phyloP scores from a whole-genome alignment of 2,113 vertebrate genomes.

The Rhegmatorhina hoffmannsi region DNA sequence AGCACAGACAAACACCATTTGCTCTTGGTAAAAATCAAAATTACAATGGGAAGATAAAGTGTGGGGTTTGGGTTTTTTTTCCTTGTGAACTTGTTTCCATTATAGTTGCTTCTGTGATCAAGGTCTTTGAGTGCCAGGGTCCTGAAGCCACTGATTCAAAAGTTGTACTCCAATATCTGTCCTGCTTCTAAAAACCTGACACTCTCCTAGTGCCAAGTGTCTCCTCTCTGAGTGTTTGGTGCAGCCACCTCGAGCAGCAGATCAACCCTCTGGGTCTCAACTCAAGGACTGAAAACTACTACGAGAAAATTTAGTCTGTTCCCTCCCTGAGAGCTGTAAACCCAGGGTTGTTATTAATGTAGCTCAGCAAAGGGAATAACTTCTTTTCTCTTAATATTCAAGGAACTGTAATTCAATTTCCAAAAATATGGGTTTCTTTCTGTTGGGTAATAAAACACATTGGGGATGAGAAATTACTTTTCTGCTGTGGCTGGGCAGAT shows the following conservation, averaged over 20 bases:
- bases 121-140: background rate
- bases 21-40: background rate
- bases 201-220: background rate
- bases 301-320: background rate
- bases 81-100: background rate
- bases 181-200: background rate
- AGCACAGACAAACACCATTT: accelerated
- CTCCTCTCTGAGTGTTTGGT: background rate
- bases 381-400: slow-evolving; percentile 19
- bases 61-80: background rate
- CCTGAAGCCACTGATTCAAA: background rate
- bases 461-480: background rate
- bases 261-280: background rate
- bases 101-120: background rate
- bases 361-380: background rate
- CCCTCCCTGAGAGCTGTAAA: background rate
- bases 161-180: background rate
- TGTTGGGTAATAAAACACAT: background rate
- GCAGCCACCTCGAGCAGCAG: background rate
- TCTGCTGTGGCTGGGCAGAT: background rate
- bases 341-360: background rate
- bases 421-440: background rate
- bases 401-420: slow-evolving; percentile 15
- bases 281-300: background rate
- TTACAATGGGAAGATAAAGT: background rate